Evolutionary conservation across 2,797 vertebrate genomes (phyloP), one percentile per base, ranked within the genome.

Genomic region (Rousettus madagascariensis): DNA sequence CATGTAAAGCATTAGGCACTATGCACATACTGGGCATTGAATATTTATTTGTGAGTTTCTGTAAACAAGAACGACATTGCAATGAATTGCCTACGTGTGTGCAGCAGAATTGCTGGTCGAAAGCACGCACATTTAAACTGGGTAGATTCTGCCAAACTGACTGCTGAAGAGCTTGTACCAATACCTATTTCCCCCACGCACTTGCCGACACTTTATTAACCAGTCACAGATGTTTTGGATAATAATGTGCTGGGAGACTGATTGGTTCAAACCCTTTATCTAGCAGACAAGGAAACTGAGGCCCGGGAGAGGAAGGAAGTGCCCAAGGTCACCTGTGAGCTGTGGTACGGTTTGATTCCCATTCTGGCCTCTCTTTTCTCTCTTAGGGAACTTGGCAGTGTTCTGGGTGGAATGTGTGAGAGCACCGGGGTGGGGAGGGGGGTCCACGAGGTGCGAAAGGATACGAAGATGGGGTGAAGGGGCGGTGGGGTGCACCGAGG

Each of bases 1-100:
- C 53, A 83, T 61, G 30, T 57, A 85, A 74, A 91, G 38, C 66
- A 33, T 38, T 53, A 36, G n/a, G 49, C 28, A 49, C 38, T 41
- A 74, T 28, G 61, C 26, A 61, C 33, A 59, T 10, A 19, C 38
- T 30, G n/a, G 66, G 11, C 92, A 66, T 43, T 72, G 20, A 17
- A 0, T 41, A 59, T 77, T 69, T 41, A 59, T 68, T 69, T 41
- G 74, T 46, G 80, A 57, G 43, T 36, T 96, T 95, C 82, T 84
- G 30, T 71, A 46, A 77, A 59, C 26, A 33, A 28, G 28, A 49
- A 65, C 36, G 16, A 6, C 0, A 13, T 28, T 1, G 5, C 6
- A 8, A 69, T 3, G 41, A 68, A 33, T 2, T 19, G 55, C 43
- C n/a, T 84, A 2, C 11, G 79, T 1, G 3, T 4, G 38, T 46